These are phyloP conservation scores for Tiliacea citrago DNA, from an alignment of 2,888 invertebrate genomes.

Conservation along the genomic window DNA sequence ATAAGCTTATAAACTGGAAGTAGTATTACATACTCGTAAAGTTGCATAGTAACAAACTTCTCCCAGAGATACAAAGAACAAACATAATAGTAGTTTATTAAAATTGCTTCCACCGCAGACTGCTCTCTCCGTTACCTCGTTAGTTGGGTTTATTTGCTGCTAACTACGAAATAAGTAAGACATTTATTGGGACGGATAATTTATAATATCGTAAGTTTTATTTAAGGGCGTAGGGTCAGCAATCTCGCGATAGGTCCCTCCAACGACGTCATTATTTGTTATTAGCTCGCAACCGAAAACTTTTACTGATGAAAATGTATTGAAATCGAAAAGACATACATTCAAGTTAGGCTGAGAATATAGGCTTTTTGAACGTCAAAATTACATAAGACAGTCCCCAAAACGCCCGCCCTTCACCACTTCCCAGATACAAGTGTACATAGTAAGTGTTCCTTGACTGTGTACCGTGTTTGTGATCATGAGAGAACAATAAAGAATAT, in stretches of 20 bases:
- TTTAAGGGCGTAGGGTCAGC: neutral
- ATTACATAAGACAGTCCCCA: too few species aligned
- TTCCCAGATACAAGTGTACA: too few species aligned
- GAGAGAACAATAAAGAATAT: too few species aligned
- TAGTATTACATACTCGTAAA: slow-evolving; percentile 18
- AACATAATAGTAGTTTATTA: slow-evolving; percentile 32
- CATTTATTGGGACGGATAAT: neutral
- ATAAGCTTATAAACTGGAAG: slow-evolving; percentile 39
- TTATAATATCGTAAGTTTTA: slow-evolving; percentile 10
- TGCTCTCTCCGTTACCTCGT: neutral
- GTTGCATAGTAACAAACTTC: slow-evolving; percentile 40
- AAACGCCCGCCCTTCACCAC: too few species aligned
- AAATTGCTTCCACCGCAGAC: neutral
- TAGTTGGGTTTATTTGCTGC: slow-evolving; percentile 10
- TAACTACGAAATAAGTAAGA: slow-evolving; percentile 9
- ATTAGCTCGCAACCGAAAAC: neutral
- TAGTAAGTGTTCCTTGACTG: too few species aligned
- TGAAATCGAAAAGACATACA: neutral
- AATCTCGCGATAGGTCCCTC: too few species aligned
- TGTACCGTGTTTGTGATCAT: too few species aligned
- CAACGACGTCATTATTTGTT: slow-evolving; percentile 3
- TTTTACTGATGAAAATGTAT: neutral
- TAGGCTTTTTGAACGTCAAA: too few species aligned
- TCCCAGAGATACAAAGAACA: slow-evolving; percentile 23
- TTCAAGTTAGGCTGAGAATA: too few species aligned